Base-by-base conservation (phyloP, 2,888 invertebrate genomes). In the Sminthurinus aureus region DNA sequence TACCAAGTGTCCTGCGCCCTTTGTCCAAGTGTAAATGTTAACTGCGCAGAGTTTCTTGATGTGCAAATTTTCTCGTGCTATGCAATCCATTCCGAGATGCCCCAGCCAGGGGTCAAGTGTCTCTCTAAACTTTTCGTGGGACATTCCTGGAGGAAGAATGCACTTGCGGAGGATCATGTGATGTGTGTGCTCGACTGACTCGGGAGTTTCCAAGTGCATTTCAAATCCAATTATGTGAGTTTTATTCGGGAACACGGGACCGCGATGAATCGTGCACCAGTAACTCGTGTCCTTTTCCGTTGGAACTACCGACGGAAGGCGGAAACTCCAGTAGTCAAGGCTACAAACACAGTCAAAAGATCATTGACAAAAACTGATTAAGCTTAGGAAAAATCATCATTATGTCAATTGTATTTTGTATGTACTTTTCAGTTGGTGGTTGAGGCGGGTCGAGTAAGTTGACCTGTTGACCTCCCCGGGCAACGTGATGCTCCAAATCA, bases 261-360 rank as follows among this genome's bases (percentile, higher is more conserved):
- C 50, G 26, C 69, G 69, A 38, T 82, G 82, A 11, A 71, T 51
- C 0, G 82, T 82, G 69, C 82, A 82, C 82, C 82, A 82, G 52
- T 52, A 52, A 8, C 9, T 11, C 52, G 52, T 52, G 52, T 52
- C 52, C 13, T 52, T 52, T 11, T 52, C 52, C 52, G 8, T 52
- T 52, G 52, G 52, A 8, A 52, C 52, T 8, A 13, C 8, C 13
- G 52, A 52, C 8, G 52, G 8, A 8, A 52, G 9, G 13, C 13
- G 8, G 9, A 52, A 52, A 52, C 13, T 13, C 52, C 52, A 52
- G 9, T 52, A 11, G 8, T 52, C 52, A 13, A 52, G 13, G 8
- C 52, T 52, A 52, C 8, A 52, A 8, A 11, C 52, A 52, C 52
- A 52, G 13, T 52, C 52, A 52, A n/a, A n/a, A n/a, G n/a, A n/a